Conservation (phyloP, 2,888 invertebrate genomes). For the Drosophila emarginata region DNA sequence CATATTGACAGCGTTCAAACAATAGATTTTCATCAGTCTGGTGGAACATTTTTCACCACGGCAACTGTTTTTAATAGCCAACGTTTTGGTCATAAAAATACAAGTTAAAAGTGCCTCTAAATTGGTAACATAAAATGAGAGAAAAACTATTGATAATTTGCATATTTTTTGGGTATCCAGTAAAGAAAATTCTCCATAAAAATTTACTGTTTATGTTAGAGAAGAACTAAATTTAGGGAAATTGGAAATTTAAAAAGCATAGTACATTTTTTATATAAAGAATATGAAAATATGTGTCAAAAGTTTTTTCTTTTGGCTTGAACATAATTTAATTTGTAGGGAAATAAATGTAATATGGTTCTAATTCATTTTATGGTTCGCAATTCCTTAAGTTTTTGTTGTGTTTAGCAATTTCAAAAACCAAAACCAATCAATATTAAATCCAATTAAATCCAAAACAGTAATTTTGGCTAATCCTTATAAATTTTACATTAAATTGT, state of each 20-base stretch:
- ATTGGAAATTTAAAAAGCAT: background rate
- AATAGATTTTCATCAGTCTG: constrained; percentile 58
- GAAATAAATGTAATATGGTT: too few relatives aligned
- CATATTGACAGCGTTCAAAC: constrained; percentile 69
- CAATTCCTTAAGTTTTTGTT: too few relatives aligned
- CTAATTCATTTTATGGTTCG: too few relatives aligned
- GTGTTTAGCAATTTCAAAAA: too few relatives aligned
- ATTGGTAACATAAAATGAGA: constrained; percentile 5
- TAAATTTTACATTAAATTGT: too few relatives aligned
- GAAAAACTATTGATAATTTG: background rate
- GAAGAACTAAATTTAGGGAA: background rate
- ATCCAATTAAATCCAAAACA: too few relatives aligned
- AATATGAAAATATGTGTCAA: background rate
- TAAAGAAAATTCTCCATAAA: background rate
- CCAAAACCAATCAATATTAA: too few relatives aligned
- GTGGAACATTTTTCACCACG: constrained; percentile 35
- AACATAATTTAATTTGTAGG: too few relatives aligned
- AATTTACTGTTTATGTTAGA: background rate
- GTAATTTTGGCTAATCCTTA: too few relatives aligned
- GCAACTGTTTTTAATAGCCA: constrained; percentile 52
- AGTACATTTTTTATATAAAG: background rate
- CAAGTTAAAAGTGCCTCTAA: background rate
- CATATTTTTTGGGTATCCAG: background rate
- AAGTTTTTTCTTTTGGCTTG: background rate
- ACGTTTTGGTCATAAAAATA: constrained; percentile 23